A percentile compares a stretch with the other conserved stretches of the same genome.
phyloP scores from a whole-genome alignment of 1,140 invertebrate genomes.

The Oscheius sp. region DNA sequence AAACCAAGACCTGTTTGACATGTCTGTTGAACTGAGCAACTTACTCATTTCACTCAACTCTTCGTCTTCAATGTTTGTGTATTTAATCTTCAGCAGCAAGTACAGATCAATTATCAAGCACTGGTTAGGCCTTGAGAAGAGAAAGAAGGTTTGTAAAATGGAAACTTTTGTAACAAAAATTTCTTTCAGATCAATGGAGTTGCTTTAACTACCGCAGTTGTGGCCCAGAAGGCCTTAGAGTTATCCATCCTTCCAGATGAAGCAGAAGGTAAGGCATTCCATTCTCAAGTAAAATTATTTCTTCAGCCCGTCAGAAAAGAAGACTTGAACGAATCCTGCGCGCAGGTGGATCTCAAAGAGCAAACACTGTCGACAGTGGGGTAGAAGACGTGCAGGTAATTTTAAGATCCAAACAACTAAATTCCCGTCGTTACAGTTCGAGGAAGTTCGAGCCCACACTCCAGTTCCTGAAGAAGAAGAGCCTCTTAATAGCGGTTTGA shows the following conservation, averaged over 20 bases:
- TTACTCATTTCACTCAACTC: conserved; percentile 58
- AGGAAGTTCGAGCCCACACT: not conserved
- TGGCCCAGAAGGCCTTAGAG: conserved; percentile 53
- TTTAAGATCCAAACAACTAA: not conserved
- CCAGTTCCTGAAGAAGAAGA: not conserved
- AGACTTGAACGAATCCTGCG: not conserved
- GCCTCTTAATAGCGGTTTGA: not conserved
- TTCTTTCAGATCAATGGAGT: conserved; percentile 49
- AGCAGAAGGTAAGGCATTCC: conserved; percentile 25
- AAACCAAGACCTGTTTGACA: conserved; percentile 35
- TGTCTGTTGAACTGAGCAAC: conserved; percentile 49
- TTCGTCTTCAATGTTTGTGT: conserved; percentile 56
- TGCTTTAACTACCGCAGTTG: conserved; percentile 54
- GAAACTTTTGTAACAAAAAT: not conserved
- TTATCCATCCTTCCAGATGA: conserved; percentile 55
- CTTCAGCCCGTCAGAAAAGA: not conserved
- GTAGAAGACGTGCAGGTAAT: not conserved
- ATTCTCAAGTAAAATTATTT: not conserved
- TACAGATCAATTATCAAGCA: conserved; percentile 54
- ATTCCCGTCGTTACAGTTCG: not conserved
- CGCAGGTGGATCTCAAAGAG: not conserved
- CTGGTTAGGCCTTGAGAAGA: conserved; percentile 51
- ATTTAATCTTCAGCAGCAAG: conserved; percentile 52
- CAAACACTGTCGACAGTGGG: not conserved
- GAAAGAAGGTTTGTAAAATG: conserved; percentile 38